A percentile compares a stretch with the other conserved stretches of the same genome.
phyloP scores from a whole-genome alignment of 2,888 invertebrate genomes.

The Bellardia bayeri region DNA sequence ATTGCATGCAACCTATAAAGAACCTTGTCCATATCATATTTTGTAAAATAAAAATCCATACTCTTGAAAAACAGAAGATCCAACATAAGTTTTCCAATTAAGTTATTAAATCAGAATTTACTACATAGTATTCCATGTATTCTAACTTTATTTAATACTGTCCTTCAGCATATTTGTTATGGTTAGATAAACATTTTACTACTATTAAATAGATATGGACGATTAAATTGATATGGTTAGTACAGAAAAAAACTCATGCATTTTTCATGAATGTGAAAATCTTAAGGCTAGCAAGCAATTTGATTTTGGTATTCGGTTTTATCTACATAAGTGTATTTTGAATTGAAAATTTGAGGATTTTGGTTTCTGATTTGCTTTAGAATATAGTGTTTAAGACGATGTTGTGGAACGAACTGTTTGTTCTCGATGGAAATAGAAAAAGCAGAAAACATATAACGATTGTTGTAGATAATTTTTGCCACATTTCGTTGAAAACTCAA shows the following conservation, averaged over 20 bases:
- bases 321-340: neutral
- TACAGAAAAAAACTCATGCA: neutral
- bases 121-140: neutral
- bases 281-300: neutral
- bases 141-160: neutral
- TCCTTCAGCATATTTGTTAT: slow-evolving; percentile 4
- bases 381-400: no score
- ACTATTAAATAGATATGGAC: slow-evolving; percentile 5
- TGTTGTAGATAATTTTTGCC: no score
- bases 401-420: no score
- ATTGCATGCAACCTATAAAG: neutral
- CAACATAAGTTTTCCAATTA: slow-evolving; percentile 19
- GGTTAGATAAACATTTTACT: slow-evolving; percentile 15
- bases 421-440: no score
- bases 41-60: neutral
- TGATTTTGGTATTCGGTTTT: neutral
- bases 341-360: neutral
- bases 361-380: neutral
- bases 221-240: neutral
- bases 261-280: neutral
- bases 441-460: no score
- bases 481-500: no score
- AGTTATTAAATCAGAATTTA: neutral
- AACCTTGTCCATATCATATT: slow-evolving; percentile 14
- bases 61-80: neutral